Evolutionary conservation across 2,797 vertebrate species (phyloP), one percentile per base, ranked within the genome.

Genomic region (Dendrocincla tyrannina): DNA sequence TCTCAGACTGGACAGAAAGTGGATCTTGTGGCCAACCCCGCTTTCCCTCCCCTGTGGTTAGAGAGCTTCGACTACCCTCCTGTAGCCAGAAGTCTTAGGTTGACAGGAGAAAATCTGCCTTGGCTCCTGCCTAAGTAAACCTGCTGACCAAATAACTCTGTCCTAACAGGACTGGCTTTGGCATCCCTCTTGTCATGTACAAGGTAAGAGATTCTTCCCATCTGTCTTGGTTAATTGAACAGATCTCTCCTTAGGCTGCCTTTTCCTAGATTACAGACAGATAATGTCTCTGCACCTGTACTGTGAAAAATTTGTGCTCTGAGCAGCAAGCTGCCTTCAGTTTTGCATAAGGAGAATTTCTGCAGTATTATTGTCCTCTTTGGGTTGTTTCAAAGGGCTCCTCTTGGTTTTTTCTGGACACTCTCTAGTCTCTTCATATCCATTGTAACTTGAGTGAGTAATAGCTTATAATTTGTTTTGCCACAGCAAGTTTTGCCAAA

Each of bases 1-100:
- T 52, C 42, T 74, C 35, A 32, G 25, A 39, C 25, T 0, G 0
- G 24, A 20, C 10, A 46, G 44, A 13, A 13, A 55, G 72, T 3
- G 13, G 13, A 72, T 64, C 53, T 78, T 9, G 30, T 39, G 32
- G 33, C 59, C 60, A 73, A 2, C 13, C 22, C 50, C 60, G 37
- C 33, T 64, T 94, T 68, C 35, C 17, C 6, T 35, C 14, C 3
- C 7, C 9, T 75, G 14, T 37, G 35, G 64, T 32, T 32, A 53
- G 30, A 66, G 49, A 75, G 46, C 33, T 89, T 52, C 67, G 64
- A 15, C 27, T 60, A 4, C 10, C 3, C 25, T 91, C 8, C 60
- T 52, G 33, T 39, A 83, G 56, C 11, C 44, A 67, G 25, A 73
- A 76, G 18, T 35, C n/a, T 52, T 35, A 13, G 22, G 20, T 44